Evolutionary conservation across 2,888 invertebrate genomes (phyloP).

Genomic region (Apomyelois bistriatella): DNA sequence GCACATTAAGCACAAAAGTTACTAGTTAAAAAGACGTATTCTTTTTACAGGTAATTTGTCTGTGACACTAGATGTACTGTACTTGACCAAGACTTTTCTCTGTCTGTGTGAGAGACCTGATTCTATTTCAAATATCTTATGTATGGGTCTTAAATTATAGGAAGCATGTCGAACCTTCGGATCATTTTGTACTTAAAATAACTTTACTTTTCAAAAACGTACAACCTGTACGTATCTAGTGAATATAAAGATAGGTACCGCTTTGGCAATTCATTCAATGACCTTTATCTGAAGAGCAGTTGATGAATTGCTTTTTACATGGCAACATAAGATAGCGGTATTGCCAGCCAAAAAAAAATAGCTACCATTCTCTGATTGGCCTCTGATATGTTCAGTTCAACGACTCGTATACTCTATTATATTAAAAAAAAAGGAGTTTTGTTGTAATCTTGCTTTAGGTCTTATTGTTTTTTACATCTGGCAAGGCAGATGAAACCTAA

Average conservation of each 20-base stretch:
- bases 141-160: too few species aligned
- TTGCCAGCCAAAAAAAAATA: slow-evolving; percentile 43
- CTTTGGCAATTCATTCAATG: slow-evolving; percentile 20
- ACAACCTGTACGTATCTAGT: neutral
- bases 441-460: slow-evolving; percentile 45
- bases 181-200: too few species aligned
- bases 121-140: too few species aligned
- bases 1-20: too few species aligned
- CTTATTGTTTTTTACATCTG: slow-evolving; percentile 40
- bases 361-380: slow-evolving; percentile 35
- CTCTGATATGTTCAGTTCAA: slow-evolving; percentile 43
- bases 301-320: slow-evolving; percentile 23
- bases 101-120: too few species aligned
- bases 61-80: too few species aligned
- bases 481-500: slow-evolving; percentile 26
- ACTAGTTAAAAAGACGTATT: too few species aligned
- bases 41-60: too few species aligned
- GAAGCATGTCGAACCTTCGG: too few species aligned
- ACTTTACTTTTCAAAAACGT: neutral
- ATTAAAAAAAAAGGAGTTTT: slow-evolving; percentile 50
- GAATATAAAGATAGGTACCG: neutral
- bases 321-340: slow-evolving; percentile 39
- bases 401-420: slow-evolving; percentile 49
- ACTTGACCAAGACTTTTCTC: too few species aligned
- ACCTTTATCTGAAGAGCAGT: slow-evolving; percentile 19